Evolutionary conservation across 2,797 vertebrate species (phyloP).

Genomic region (Ceyx erithaca): DNA sequence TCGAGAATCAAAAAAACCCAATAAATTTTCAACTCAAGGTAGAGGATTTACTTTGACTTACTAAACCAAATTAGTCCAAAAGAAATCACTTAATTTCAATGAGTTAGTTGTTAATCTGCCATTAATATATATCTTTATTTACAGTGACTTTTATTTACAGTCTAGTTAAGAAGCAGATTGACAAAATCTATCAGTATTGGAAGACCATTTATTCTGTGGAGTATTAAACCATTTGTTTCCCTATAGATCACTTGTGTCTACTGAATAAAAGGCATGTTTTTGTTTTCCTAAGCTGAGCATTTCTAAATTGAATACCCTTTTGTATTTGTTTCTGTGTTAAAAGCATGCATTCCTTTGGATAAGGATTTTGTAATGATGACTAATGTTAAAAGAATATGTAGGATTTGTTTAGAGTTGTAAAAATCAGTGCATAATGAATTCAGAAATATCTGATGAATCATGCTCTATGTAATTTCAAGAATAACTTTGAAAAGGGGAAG

Average conservation of each 20-base stretch:
- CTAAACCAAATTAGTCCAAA: neutral
- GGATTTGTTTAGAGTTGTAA: conserved; percentile 6
- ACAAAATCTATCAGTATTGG: too few species aligned
- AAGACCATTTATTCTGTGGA: neutral
- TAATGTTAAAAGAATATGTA: neutral
- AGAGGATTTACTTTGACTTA: neutral
- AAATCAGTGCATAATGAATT: conserved; percentile 3
- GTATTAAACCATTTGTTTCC: neutral
- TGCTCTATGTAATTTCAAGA: neutral
- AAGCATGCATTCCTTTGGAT: neutral
- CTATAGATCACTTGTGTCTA: neutral
- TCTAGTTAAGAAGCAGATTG: too few species aligned
- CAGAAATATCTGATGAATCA: conserved; percentile 15
- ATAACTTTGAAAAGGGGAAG: neutral
- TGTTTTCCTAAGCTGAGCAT: neutral
- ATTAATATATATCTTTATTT: too few species aligned
- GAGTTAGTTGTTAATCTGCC: too few species aligned
- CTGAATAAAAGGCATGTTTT: neutral
- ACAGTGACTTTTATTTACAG: too few species aligned
- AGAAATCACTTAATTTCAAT: neutral
- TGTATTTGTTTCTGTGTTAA: neutral
- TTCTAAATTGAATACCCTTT: neutral
- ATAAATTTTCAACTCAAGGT: neutral
- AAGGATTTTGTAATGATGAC: conserved; percentile 3
- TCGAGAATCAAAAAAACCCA: neutral